phyloP scores from a whole-genome alignment of 2,113 vertebrate species.

The Hymenochirus boettgeri region DNA sequence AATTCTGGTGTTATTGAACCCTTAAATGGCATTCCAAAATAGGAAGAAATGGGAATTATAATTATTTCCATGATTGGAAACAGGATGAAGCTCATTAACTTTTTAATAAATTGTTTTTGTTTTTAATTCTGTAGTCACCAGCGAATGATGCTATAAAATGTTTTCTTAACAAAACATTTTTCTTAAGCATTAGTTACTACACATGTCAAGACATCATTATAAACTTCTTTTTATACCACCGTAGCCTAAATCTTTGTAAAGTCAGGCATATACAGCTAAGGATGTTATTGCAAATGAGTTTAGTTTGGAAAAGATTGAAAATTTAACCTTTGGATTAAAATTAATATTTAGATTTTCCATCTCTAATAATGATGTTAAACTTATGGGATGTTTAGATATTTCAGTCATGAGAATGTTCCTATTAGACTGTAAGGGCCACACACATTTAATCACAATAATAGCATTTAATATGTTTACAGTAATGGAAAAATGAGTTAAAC shows the following conservation, averaged over 20 bases:
- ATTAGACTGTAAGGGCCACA: conserved; percentile 70
- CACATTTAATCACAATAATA: conserved; percentile 84
- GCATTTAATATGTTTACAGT: conserved; percentile 87
- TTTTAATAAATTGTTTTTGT: conserved; percentile 42
- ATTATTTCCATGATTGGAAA: conserved; percentile 37
- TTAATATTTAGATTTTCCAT: conserved; percentile 74
- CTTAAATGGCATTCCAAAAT: conserved; percentile 21
- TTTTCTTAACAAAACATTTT: conserved; percentile 43
- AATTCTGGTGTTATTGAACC: not conserved
- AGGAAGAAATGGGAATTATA: conserved; percentile 6
- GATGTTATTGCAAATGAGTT: conserved; percentile 48
- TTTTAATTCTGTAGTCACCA: conserved; percentile 17
- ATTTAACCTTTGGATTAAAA: conserved; percentile 70
- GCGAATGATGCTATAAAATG: conserved; percentile 39
- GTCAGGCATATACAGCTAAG: conserved; percentile 28
- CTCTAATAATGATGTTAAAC: conserved; percentile 63
- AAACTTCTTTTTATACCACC: conserved; percentile 60
- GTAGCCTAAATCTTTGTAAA: conserved; percentile 53
- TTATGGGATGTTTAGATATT: conserved; percentile 70
- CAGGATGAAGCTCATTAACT: conserved; percentile 31
- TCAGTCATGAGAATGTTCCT: conserved; percentile 76
- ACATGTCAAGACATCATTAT: conserved; percentile 53
- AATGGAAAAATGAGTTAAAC: conserved; percentile 70
- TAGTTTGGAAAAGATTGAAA: conserved; percentile 44
- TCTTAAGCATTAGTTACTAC: conserved; percentile 59